Evolutionary conservation across 2,113 vertebrate genomes (phyloP).

Genomic region (Scophthalmus maximus): DNA sequence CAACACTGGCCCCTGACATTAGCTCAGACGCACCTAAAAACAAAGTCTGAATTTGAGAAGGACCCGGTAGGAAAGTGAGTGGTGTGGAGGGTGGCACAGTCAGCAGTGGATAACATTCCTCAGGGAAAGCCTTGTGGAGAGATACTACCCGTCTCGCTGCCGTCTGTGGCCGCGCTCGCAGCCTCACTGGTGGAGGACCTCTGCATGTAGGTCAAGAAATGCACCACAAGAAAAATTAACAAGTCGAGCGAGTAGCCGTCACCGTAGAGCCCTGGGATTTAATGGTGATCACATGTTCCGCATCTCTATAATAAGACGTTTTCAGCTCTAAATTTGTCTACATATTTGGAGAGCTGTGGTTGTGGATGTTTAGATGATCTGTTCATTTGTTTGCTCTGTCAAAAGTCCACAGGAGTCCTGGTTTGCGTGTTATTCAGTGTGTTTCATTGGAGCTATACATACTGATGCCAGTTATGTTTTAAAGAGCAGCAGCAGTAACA

Average conservation of each 20-base stretch:
- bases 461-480: slow-evolving; percentile 24
- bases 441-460: slow-evolving; percentile 22
- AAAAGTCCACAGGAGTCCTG: slow-evolving; percentile 20
- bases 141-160: slow-evolving; percentile 42
- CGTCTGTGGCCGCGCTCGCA: slow-evolving; percentile 59
- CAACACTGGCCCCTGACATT: neutral
- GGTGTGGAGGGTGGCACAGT: slow-evolving; percentile 60
- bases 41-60: neutral
- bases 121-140: slow-evolving; percentile 52
- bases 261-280: slow-evolving; percentile 15
- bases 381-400: slow-evolving; percentile 21
- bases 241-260: slow-evolving; percentile 39
- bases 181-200: slow-evolving; percentile 40
- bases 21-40: slow-evolving; percentile 11
- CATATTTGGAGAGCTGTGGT: slow-evolving; percentile 16
- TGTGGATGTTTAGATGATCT: slow-evolving; percentile 20
- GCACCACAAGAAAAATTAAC: slow-evolving; percentile 51
- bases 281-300: slow-evolving; percentile 16
- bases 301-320: slow-evolving; percentile 33
- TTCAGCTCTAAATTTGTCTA: slow-evolving; percentile 23
- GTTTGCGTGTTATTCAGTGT: slow-evolving; percentile 11
- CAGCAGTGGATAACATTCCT: slow-evolving; percentile 67
- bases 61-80: slow-evolving; percentile 16
- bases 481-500: slow-evolving; percentile 32
- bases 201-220: slow-evolving; percentile 60